Evolutionary conservation across 2,888 invertebrate genomes (phyloP), one percentile per base, ranked within the genome.

Genomic region (Drosophila prolongata): DNA sequence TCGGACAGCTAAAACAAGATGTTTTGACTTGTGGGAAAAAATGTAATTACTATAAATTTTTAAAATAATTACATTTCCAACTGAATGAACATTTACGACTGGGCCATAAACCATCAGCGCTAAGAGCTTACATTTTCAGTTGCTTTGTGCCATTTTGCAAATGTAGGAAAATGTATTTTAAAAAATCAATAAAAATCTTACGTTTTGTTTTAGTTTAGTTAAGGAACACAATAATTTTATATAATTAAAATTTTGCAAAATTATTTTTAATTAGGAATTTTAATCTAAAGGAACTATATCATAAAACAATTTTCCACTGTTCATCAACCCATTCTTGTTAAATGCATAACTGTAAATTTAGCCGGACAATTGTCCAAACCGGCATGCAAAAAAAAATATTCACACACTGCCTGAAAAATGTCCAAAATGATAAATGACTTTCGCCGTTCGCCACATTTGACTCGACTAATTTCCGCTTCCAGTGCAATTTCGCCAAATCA

Each of bases 391-490:
- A 27, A 54, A 54, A 62, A 42, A 49, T n/a, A 61, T 62, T 62
- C 47, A 42, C 62, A 62, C 40, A 57, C 69, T 35, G 34, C 34
- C 34, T 34, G 34, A 3, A 46, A 44, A 53, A 43, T 43, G 57
- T 24, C 52, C 42, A 38, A 75, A 64, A 75, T 89, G 87, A 83
- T 83, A 78, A 83, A 83, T 83, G 72, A 65, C 46, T 54, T 62
- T 61, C 55, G 50, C 52, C 68, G 46, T 27, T 19, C 13, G 47
- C 65, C 46, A 19, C 34, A 19, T 71, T 74, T 56, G 68, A 66
- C 80, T 75, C 76, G 69, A 61, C 83, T 86, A 86, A 86, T 82
- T 86, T 83, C 69, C 84, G 73, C 67, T 60, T 71, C 56, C 30
- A 34, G 56, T 69, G 70, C 72, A 76, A 75, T 76, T 76, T 58